A percentile compares a stretch with the other conserved stretches of the same genome.
Evolutionary conservation across 2,113 vertebrate species (phyloP).

Genomic region (Gracilinanus agilis): DNA sequence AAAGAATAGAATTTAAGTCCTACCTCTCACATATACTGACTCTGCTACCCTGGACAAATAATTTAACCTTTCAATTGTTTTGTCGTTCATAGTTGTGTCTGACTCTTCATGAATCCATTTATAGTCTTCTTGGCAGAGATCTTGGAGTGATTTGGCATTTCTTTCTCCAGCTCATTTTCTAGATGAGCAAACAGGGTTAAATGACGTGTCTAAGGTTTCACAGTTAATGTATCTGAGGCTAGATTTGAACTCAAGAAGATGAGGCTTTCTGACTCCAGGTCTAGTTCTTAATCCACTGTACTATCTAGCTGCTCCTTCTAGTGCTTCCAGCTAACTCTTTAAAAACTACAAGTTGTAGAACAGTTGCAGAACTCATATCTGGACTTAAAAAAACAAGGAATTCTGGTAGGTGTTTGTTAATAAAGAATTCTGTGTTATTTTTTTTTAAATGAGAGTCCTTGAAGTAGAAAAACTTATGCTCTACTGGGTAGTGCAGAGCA

Average conservation of each 20-base stretch:
- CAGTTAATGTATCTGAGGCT: no score
- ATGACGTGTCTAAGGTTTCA: no score
- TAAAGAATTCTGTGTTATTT: not conserved
- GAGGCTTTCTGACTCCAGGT: no score
- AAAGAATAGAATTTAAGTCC: not conserved
- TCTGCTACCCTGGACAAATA: not conserved
- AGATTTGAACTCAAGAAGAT: no score
- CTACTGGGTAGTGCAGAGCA: not conserved
- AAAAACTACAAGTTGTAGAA: not conserved
- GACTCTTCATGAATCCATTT: no score
- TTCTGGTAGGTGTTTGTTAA: not conserved
- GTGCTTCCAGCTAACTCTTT: not conserved
- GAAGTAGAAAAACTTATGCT: not conserved
- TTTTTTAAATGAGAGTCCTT: not conserved
- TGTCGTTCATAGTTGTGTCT: no score
- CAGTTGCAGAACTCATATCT: not conserved
- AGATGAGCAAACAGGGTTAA: no score
- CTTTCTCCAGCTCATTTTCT: no score
- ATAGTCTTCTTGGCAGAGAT: no score
- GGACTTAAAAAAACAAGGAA: not conserved
- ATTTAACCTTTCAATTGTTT: not conserved
- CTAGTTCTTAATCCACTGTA: no score
- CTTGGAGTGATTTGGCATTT: no score
- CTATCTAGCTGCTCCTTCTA: no score
- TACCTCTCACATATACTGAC: not conserved